phyloP scores from a whole-genome alignment of 1,140 invertebrate genomes.

The Drosophila malerkotliana region DNA sequence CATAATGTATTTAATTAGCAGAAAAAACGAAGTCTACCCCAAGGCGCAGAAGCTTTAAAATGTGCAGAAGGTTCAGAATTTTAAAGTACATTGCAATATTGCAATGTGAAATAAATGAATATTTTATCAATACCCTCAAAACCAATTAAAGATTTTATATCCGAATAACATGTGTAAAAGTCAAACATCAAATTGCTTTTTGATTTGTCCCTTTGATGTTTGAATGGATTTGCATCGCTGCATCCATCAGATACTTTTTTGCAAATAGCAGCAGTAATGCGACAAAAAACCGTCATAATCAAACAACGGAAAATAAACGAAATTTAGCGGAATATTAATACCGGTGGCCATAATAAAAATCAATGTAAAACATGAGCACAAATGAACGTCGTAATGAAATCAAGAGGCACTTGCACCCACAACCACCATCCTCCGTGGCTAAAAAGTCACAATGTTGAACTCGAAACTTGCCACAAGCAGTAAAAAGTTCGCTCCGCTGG shows the following conservation, averaged over 20 bases:
- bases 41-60: not conserved
- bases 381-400: slow-evolving; percentile 41
- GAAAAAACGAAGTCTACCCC: slow-evolving; percentile 8
- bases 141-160: not conserved
- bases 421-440: slow-evolving; percentile 24
- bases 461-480: slow-evolving; percentile 29
- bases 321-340: slow-evolving; percentile 23
- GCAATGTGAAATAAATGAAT: too few species aligned
- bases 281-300: slow-evolving; percentile 8
- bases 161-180: not conserved
- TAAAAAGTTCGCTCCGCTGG: slow-evolving; percentile 39
- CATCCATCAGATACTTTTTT: not conserved
- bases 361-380: slow-evolving; percentile 33
- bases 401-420: slow-evolving; percentile 35
- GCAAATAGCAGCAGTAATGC: not conserved
- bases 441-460: slow-evolving; percentile 52
- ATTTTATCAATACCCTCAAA: not conserved
- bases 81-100: too few species aligned
- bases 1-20: slow-evolving; percentile 65
- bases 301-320: slow-evolving; percentile 13
- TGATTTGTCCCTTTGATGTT: not conserved
- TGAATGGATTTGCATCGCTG: not conserved
- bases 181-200: not conserved
- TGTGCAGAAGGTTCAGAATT: not conserved
- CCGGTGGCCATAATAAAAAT: slow-evolving; percentile 10